Evolutionary conservation across 2,888 invertebrate species (phyloP).

Genomic region (Muschampia plurimacula): DNA sequence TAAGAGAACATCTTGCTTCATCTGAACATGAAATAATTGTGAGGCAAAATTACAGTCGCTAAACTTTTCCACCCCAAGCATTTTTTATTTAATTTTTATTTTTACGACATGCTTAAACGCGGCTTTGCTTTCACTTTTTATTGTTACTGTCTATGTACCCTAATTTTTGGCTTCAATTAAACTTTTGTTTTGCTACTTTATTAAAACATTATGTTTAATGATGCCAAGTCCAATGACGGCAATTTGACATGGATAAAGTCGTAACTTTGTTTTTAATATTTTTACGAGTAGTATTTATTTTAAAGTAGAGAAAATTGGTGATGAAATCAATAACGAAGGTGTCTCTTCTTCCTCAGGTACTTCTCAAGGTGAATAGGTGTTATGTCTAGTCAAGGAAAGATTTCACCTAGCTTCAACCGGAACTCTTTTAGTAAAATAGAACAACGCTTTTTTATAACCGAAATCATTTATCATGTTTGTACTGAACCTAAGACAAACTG

Average conservation of each 20-base stretch:
- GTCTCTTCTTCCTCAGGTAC: constrained; percentile 85
- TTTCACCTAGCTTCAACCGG: constrained; percentile 77
- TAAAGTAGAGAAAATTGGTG: constrained; percentile 35
- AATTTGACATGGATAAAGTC: constrained; percentile 13
- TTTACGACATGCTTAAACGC: constrained; percentile 84
- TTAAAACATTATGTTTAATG: constrained; percentile 80
- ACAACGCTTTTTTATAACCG: constrained; percentile 79
- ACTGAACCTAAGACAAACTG: constrained; percentile 83
- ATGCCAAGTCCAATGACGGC: constrained; percentile 53
- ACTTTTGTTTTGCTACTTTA: constrained; percentile 74
- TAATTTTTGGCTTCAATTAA: constrained; percentile 83
- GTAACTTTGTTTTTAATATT: constrained; percentile 26
- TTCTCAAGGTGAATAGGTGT: constrained; percentile 86
- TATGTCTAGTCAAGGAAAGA: constrained; percentile 78
- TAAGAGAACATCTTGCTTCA: constrained; percentile 64
- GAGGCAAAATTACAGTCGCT: constrained; percentile 72
- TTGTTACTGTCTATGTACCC: constrained; percentile 83
- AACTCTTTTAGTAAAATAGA: constrained; percentile 80
- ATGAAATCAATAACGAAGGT: constrained; percentile 70
- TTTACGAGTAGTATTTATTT: constrained; percentile 38
- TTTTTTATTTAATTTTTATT: constrained; percentile 85
- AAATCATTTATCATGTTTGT: constrained; percentile 85
- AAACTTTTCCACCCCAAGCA: constrained; percentile 81
- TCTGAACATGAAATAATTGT: constrained; percentile 77
- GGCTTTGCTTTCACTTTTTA: constrained; percentile 85